These are phyloP conservation scores for Orussus abietinus DNA, from an alignment of 1,140 invertebrate genomes.

Conservation along the genomic window DNA sequence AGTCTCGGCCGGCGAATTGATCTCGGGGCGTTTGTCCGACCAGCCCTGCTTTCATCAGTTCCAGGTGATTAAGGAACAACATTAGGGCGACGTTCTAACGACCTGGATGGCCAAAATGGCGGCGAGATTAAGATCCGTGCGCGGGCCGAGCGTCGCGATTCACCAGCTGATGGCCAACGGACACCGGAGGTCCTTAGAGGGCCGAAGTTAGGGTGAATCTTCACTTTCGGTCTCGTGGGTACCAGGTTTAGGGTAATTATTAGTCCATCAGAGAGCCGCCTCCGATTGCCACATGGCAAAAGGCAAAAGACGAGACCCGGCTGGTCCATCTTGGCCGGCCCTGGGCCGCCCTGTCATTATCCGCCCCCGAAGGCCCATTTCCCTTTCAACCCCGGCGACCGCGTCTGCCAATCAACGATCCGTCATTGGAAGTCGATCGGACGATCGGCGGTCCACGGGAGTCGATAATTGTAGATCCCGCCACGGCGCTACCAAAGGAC, in stretches of 20 bases:
- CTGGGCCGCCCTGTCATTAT: conserved; percentile 52
- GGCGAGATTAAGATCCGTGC: too few relatives aligned
- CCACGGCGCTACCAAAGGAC: too few relatives aligned
- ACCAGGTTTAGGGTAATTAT: conserved; percentile 44
- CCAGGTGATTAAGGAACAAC: too few relatives aligned
- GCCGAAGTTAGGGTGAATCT: conserved; percentile 16
- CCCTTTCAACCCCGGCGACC: conserved; percentile 45
- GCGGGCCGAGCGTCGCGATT: too few relatives aligned
- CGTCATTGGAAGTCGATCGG: conserved; percentile 41
- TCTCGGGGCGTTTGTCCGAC: too few relatives aligned
- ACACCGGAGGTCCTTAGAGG: too few relatives aligned
- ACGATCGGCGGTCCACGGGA: conserved; percentile 22
- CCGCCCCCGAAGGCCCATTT: conserved; percentile 49
- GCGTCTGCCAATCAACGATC: conserved; percentile 49
- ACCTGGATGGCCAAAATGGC: too few relatives aligned
- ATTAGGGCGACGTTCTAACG: too few relatives aligned
- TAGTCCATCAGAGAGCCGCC: conserved; percentile 41
- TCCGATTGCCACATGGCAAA: conserved; percentile 48
- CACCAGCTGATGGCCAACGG: too few relatives aligned
- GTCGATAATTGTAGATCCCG: conserved; percentile 47
- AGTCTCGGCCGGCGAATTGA: too few relatives aligned
- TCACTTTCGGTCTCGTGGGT: conserved; percentile 15
- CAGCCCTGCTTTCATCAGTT: too few relatives aligned
- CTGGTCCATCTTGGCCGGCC: conserved; percentile 30
- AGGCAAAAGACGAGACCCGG: conserved; percentile 16